These are phyloP conservation scores for Silurus asotus DNA, from an alignment of 2,113 vertebrate species.

Conservation along the genomic window DNA sequence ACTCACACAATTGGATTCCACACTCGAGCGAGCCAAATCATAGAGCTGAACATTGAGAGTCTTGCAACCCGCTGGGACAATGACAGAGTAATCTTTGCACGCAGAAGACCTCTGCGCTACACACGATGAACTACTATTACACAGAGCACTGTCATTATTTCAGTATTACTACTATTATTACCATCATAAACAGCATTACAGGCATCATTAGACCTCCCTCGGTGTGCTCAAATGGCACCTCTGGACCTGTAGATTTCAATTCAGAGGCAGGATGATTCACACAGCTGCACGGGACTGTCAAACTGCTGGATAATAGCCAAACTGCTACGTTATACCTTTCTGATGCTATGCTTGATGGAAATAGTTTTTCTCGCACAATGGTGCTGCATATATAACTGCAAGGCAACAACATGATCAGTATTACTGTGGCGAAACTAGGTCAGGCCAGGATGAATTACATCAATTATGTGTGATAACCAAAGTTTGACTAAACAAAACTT, in stretches of 20 bases:
- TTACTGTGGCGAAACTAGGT: neutral
- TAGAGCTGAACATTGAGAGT: conserved; percentile 41
- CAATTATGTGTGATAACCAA: neutral
- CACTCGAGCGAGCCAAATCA: conserved; percentile 37
- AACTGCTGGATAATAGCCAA: neutral
- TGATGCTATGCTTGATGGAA: neutral
- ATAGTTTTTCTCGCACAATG: neutral
- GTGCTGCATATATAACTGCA: neutral
- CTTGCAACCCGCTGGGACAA: conserved; percentile 43
- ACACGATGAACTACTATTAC: conserved; percentile 45
- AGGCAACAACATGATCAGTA: neutral
- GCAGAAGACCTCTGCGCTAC: conserved; percentile 25
- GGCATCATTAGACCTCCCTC: conserved; percentile 45
- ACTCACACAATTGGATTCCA: conserved; percentile 27
- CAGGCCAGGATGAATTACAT: neutral
- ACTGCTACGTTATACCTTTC: conserved; percentile 6
- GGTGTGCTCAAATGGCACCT: conserved; percentile 35
- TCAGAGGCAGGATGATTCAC: conserved; percentile 37
- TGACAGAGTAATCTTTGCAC: conserved; percentile 49
- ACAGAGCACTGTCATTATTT: conserved; percentile 51
- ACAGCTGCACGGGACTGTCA: conserved; percentile 15
- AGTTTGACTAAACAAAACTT: neutral
- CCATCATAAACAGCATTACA: conserved; percentile 53
- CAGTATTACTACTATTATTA: conserved; percentile 50
- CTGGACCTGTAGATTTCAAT: conserved; percentile 37